Conservation (phyloP, 2,113 vertebrate species). For the Odobenus rosmarus region DNA sequence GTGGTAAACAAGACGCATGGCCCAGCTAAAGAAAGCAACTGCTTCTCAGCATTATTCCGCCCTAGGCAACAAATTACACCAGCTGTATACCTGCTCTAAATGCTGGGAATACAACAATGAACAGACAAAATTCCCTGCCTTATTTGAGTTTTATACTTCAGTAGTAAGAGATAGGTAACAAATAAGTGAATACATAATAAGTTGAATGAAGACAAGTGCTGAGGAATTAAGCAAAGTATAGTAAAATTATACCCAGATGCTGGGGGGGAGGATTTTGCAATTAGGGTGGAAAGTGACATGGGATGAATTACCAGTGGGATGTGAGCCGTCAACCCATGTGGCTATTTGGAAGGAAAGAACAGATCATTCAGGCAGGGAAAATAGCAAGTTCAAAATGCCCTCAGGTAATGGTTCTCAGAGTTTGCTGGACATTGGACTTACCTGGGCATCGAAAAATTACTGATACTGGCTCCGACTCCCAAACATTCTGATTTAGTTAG, state of each 20-base stretch:
- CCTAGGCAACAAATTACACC: not conserved
- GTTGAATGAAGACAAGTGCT: not conserved
- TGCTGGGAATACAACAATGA: not conserved
- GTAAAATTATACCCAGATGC: not conserved
- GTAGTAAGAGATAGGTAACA: not conserved
- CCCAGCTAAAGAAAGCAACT: not conserved
- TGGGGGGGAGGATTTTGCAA: not conserved
- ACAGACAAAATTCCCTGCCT: not conserved
- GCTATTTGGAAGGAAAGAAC: not conserved
- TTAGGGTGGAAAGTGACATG: not conserved
- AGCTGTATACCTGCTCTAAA: not conserved
- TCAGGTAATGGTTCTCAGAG: not conserved
- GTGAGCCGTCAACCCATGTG: not conserved
- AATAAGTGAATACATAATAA: not conserved
- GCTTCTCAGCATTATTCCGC: not conserved
- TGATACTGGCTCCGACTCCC: not conserved
- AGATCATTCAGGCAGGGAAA: not conserved
- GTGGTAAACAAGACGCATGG: not conserved
- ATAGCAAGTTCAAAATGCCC: not conserved
- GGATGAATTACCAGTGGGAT: not conserved
- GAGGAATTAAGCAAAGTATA: not conserved
- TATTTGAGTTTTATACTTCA: not conserved
- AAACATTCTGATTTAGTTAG: slow-evolving; percentile 13
- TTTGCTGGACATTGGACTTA: not conserved
- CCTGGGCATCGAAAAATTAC: not conserved